These are phyloP conservation scores for Arothron firmamentum DNA, from an alignment of 2,113 vertebrate species.

Conservation along the genomic window DNA sequence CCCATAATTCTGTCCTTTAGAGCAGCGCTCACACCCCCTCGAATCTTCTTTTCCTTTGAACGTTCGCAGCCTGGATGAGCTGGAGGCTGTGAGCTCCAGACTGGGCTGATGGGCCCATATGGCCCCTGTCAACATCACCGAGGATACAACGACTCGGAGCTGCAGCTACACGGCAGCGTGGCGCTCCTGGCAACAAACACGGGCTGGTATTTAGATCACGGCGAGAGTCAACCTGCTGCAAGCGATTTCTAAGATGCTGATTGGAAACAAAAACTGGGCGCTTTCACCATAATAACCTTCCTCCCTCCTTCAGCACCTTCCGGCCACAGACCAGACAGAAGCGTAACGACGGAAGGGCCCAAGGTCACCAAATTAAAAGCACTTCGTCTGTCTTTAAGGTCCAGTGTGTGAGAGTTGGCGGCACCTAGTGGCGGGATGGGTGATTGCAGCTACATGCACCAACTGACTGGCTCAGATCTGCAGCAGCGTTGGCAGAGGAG, in stretches of 20 bases:
- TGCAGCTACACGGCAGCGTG: conserved; percentile 8
- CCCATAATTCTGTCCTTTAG: no score
- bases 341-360: background rate
- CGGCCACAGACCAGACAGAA: background rate
- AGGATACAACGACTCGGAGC: conserved; percentile 13
- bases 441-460: no score
- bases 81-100: conserved; percentile 1
- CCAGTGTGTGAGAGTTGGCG: no score
- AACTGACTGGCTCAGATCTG: no score
- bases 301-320: background rate
- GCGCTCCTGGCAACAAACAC: conserved; percentile 1
- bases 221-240: background rate
- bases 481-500: no score
- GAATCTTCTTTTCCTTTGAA: no score
- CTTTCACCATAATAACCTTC: background rate
- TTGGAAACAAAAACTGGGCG: background rate
- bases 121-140: conserved; percentile 42
- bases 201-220: conserved; percentile 1
- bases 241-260: conserved; percentile 33
- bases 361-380: no score
- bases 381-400: no score
- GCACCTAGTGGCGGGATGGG: no score
- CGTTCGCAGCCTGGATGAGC: background rate
- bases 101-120: conserved; percentile 54
- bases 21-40: no score